A percentile compares a stretch with the other conserved stretches of the same genome.
phyloP scores from a whole-genome alignment of 2,797 vertebrate species.

The Cuculus canorus region DNA sequence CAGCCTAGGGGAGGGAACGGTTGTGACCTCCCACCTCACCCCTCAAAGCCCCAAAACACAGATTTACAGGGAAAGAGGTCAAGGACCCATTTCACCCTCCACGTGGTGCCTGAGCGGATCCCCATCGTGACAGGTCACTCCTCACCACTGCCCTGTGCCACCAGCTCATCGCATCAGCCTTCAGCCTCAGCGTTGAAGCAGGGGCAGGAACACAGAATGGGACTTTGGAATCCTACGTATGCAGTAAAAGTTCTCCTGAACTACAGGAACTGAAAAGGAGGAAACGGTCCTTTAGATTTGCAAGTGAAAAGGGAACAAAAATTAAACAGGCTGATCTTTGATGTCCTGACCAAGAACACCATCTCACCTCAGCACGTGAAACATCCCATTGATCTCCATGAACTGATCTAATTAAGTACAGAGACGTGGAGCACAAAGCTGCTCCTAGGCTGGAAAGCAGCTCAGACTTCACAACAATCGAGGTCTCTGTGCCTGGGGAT shows the following conservation, averaged over 20 bases:
- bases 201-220: background rate
- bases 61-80: background rate
- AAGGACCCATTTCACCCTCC: background rate
- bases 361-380: background rate
- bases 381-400: background rate
- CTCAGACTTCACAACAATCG: background rate
- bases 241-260: background rate
- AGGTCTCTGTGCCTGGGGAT: background rate
- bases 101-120: rapidly evolving
- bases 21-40: background rate
- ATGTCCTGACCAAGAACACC: background rate
- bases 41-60: background rate
- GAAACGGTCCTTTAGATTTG: background rate
- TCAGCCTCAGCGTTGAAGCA: rapidly evolving
- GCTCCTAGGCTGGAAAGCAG: background rate
- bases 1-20: background rate
- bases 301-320: background rate
- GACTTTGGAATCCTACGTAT: background rate
- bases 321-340: background rate
- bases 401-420: background rate
- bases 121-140: background rate
- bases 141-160: background rate
- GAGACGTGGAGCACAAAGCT: background rate
- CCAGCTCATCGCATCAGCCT: background rate
- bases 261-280: background rate